Evolutionary conservation across 2,797 vertebrate genomes (phyloP).

Genomic region (Xenopus petersii): DNA sequence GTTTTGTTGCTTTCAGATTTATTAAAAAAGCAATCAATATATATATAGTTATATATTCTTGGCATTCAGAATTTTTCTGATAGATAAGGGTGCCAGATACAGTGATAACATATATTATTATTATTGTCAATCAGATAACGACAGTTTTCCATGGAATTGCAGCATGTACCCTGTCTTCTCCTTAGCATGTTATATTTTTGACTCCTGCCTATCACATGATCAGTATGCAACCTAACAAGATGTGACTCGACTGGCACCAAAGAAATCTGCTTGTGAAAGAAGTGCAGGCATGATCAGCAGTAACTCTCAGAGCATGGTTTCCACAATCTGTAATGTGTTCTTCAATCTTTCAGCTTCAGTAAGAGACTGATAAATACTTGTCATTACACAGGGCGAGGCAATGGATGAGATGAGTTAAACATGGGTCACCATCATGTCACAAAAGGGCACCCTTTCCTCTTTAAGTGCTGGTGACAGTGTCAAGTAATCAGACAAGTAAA

Average conservation of each 20-base stretch:
- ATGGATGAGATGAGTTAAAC: conserved; percentile 42
- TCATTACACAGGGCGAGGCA: conserved; percentile 39
- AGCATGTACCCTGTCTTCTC: conserved; percentile 8
- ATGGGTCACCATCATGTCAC: conserved; percentile 41
- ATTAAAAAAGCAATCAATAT: too few relatives aligned
- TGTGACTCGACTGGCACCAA: conserved; percentile 31
- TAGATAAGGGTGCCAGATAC: too few relatives aligned
- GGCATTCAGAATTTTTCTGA: too few relatives aligned
- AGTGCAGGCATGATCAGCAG: conserved; percentile 33
- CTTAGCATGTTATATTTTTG: conserved; percentile 6
- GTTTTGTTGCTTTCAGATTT: too few relatives aligned
- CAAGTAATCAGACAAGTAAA: conserved; percentile 35
- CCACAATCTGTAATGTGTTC: conserved; percentile 42
- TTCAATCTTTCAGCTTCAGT: conserved; percentile 45
- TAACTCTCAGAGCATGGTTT: conserved; percentile 31
- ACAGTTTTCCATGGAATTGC: background rate
- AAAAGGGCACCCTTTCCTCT: conserved; percentile 30
- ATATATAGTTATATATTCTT: too few relatives aligned
- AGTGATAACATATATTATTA: background rate
- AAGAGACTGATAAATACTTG: conserved; percentile 47
- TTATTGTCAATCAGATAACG: background rate
- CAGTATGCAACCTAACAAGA: conserved; percentile 31
- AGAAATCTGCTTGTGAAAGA: conserved; percentile 41
- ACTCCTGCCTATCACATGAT: conserved; percentile 19
- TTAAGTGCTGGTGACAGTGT: conserved; percentile 21